These are phyloP conservation scores for Epirrhoe alternata DNA, from an alignment of 2,888 invertebrate species.

Conservation along the genomic window DNA sequence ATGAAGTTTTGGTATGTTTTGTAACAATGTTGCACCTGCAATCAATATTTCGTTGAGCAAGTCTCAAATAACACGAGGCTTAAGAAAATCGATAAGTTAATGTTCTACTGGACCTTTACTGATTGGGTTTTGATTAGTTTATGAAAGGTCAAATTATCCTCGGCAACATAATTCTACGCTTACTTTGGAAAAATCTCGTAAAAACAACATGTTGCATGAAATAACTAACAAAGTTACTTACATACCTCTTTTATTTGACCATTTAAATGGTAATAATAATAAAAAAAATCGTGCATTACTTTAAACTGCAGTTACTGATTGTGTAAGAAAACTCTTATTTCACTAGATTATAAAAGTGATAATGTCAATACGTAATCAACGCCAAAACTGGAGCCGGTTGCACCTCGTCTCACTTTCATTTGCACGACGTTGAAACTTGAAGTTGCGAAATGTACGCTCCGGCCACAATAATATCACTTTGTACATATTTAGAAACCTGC, in stretches of 20 bases:
- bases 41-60: conserved; percentile 3
- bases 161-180: conserved; percentile 3
- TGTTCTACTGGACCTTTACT: conserved; percentile 14
- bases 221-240: background rate
- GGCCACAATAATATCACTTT: conserved; percentile 74
- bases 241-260: background rate
- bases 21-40: conserved; percentile 22
- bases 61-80: conserved; percentile 15
- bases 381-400: conserved; percentile 45
- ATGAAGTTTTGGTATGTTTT: background rate
- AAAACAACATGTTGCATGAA: background rate
- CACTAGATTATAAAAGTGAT: conserved; percentile 43
- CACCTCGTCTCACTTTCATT: conserved; percentile 47
- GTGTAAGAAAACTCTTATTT: conserved; percentile 42
- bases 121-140: conserved; percentile 23
- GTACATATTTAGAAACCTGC: conserved; percentile 82
- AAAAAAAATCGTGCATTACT: background rate
- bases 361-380: conserved; percentile 43
- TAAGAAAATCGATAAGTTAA: conserved; percentile 14
- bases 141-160: conserved; percentile 14
- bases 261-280: background rate
- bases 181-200: background rate
- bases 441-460: conserved; percentile 72
- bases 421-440: conserved; percentile 44
- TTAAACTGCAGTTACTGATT: conserved; percentile 36